These are phyloP conservation scores for Sycophila sp. DNA, from an alignment of 1,140 invertebrate species.

Conservation along the genomic window DNA sequence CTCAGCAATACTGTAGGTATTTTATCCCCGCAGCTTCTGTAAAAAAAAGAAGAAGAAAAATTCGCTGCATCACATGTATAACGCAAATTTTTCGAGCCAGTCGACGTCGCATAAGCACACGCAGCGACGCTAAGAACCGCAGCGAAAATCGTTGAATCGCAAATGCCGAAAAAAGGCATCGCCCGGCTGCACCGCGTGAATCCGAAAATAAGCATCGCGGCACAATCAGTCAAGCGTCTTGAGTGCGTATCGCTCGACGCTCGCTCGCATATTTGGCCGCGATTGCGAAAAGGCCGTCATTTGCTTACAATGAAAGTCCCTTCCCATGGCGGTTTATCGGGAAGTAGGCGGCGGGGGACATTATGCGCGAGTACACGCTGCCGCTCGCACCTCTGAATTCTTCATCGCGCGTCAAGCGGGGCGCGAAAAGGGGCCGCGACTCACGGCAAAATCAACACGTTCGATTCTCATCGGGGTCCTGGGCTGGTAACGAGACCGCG, in stretches of 20 bases:
- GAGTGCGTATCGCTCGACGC: not conserved
- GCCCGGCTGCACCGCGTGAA: not conserved
- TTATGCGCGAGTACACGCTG: no score
- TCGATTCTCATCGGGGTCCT: conserved; percentile 19
- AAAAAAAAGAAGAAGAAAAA: no score
- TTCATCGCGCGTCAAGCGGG: not conserved
- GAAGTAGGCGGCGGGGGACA: no score
- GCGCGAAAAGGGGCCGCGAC: conserved; percentile 4
- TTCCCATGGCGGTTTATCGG: conserved; percentile 1
- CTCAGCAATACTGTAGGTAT: no score
- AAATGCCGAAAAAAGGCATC: conserved; percentile 10
- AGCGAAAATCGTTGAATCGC: conserved; percentile 26
- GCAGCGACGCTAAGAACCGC: not conserved
- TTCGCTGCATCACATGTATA: not conserved
- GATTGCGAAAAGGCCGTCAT: conserved; percentile 12
- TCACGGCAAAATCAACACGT: conserved; percentile 30
- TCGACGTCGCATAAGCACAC: no score
- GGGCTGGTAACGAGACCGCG: no score
- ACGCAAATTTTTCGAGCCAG: not conserved
- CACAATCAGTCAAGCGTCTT: conserved; percentile 27
- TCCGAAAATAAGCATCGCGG: conserved; percentile 30
- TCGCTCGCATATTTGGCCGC: not conserved
- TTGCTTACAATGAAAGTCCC: conserved; percentile 33
- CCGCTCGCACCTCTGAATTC: not conserved
- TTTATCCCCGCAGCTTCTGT: no score